Conservation (phyloP, 2,888 invertebrate genomes). For the Synanthedon tipuliformis region DNA sequence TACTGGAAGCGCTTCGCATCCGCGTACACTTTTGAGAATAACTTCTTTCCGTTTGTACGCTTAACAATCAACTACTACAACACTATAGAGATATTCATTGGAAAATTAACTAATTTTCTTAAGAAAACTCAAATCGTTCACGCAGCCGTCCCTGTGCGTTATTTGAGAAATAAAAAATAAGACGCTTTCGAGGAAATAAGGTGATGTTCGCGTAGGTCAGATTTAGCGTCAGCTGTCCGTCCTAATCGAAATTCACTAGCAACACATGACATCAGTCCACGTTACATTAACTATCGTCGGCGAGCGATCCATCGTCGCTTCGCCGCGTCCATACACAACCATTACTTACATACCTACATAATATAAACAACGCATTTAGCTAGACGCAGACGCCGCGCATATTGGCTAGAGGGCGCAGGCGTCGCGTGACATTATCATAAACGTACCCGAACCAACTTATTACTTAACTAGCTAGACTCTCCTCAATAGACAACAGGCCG, state of each 20-base stretch:
- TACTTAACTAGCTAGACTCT: constrained; percentile 24
- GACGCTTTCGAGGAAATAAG: too few relatives aligned
- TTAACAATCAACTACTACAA: too few relatives aligned
- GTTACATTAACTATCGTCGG: constrained; percentile 4
- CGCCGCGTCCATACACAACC: constrained; percentile 10
- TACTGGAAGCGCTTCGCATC: too few relatives aligned
- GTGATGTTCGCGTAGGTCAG: too few relatives aligned
- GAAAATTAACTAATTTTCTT: too few relatives aligned
- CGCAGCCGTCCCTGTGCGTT: neutral
- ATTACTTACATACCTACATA: constrained; percentile 21
- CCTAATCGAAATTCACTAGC: neutral
- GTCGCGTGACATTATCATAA: neutral
- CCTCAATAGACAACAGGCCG: constrained; percentile 31
- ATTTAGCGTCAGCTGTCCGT: too few relatives aligned
- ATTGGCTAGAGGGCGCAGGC: neutral
- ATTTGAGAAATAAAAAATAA: too few relatives aligned
- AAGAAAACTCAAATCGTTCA: too few relatives aligned
- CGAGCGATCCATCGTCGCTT: neutral
- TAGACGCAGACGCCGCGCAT: constrained; percentile 12
- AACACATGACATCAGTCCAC: neutral
- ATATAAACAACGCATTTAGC: constrained; percentile 26
- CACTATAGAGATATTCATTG: too few relatives aligned
- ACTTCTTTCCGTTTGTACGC: too few relatives aligned
- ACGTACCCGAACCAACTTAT: constrained; percentile 14
- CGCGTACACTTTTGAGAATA: too few relatives aligned